Evolutionary conservation across 1,140 invertebrate species (phyloP).

Genomic region (Amphibalanus amphitrite): DNA sequence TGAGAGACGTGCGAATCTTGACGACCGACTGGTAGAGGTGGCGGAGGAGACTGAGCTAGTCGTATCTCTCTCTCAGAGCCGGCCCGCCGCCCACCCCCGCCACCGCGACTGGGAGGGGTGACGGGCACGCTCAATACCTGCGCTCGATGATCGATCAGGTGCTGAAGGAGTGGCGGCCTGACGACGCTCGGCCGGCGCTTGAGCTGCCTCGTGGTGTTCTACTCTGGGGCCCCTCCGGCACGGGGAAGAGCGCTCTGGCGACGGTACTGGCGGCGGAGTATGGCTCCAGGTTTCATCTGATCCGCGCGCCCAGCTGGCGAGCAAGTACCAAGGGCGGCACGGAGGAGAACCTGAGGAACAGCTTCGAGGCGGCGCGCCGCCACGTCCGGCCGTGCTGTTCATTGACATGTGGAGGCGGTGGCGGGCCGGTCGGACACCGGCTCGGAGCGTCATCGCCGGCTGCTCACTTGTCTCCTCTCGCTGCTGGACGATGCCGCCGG

Average conservation of each 20-base stretch:
- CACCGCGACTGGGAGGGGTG: not conserved
- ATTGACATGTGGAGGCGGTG: slow-evolving; percentile 57
- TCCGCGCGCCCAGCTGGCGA: not conserved
- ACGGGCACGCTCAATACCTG: not conserved
- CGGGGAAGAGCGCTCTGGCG: slow-evolving; percentile 31
- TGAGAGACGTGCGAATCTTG: too few species aligned
- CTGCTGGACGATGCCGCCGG: slow-evolving; percentile 39
- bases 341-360: slow-evolving; percentile 42
- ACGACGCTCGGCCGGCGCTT: not conserved
- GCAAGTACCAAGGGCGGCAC: slow-evolving; percentile 44
- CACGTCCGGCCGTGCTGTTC: slow-evolving; percentile 49
- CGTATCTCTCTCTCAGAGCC: too few species aligned
- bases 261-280: slow-evolving; percentile 22
- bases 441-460: slow-evolving; percentile 52
- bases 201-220: slow-evolving; percentile 38
- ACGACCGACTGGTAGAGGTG: not conserved
- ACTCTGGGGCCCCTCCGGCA: slow-evolving; percentile 63
- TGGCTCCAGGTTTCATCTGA: slow-evolving; percentile 19
- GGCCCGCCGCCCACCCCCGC: too few species aligned
- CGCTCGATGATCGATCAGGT: not conserved
- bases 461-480: slow-evolving; percentile 44
- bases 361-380: slow-evolving; percentile 45
- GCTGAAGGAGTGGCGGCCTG: too few species aligned
- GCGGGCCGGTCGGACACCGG: slow-evolving; percentile 39
- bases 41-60: not conserved